Base-by-base conservation (phyloP, 2,888 invertebrate species). In the Tenthredo mesomela region DNA sequence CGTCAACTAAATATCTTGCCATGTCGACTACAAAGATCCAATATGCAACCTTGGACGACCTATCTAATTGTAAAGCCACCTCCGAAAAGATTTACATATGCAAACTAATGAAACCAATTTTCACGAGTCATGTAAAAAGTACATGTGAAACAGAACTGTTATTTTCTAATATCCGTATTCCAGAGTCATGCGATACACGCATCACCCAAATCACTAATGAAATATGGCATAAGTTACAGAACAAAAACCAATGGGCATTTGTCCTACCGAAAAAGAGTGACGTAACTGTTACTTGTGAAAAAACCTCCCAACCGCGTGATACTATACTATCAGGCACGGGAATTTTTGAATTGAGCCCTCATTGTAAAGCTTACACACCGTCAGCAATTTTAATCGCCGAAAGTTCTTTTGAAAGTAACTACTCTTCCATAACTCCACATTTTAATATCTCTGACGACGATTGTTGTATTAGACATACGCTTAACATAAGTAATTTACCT, bases 101-200 rank as follows among this genome's bases (percentile, higher is more conserved):
- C 40, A 40, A 40, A 40, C 0, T 33, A n/a, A n/a, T n/a, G n/a
- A n/a, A n/a, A n/a, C n/a, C n/a, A n/a, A n/a, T n/a, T n/a, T n/a
- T n/a, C n/a, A 37, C 83, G 2, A 50, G 67, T 12, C 43, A 77
- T 33, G 61, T 61, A 6, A 70, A 77, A 71, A 54, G 77, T 29
- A 84, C 67, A 29, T 83, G 86, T 12, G 71, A 85, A 43, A 77
- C 65, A 15, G 73, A 86, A 75, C 40, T 85, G 4, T n/a, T 86
- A 33, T 43, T 67, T 25, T 40, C 85, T 15, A 10, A 12, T 15
- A 25, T 2, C 12, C 65, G 29, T 25, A 65, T 65, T n/a, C 21
- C 65, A 65, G 65, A 65, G 3, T 9, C 29, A 29, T 65, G 65
- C 65, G 65, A 65, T 65, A 65, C 21, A 3, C 65, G 65, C 1